Evolutionary conservation across 2,113 vertebrate genomes (phyloP).

Genomic region (Dendrocopos noguchii): DNA sequence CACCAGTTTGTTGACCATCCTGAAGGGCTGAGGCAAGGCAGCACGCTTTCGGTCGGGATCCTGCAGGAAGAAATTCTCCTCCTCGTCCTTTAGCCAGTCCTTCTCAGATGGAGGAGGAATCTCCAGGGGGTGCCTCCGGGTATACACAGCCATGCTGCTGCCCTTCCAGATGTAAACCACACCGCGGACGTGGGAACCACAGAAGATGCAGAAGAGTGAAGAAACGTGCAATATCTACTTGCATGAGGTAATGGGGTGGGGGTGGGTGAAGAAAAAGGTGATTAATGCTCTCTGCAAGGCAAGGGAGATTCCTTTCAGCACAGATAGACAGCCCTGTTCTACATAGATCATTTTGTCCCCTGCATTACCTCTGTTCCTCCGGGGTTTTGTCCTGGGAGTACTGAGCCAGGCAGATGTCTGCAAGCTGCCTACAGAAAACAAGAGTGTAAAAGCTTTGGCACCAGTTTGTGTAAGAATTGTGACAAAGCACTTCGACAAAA

Average conservation of each 20-base stretch:
- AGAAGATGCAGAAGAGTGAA: neutral
- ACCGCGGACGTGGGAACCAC: neutral
- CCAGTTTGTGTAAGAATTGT: fast-evolving
- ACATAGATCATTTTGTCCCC: neutral
- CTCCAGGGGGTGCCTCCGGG: conserved; percentile 23
- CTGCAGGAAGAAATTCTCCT: conserved; percentile 63
- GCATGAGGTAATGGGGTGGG: neutral
- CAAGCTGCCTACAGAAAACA: neutral
- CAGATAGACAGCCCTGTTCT: neutral
- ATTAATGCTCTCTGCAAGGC: neutral
- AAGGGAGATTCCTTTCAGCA: neutral
- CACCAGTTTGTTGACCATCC: conserved; percentile 78
- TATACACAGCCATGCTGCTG: conserved; percentile 29
- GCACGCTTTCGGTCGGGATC: conserved; percentile 58
- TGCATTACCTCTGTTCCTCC: fast-evolving
- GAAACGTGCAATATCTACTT: neutral
- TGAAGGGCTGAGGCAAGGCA: conserved; percentile 76
- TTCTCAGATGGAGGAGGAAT: conserved; percentile 71
- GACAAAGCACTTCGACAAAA: neutral
- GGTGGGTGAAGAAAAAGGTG: neutral
- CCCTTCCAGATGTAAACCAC: neutral
- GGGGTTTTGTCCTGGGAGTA: neutral
- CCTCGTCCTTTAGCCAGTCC: conserved; percentile 65
- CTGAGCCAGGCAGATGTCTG: neutral
- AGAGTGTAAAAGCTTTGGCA: neutral